Percentiles rank a stretch among this genome's conserved stretches.
Conservation (phyloP, 37 sponge, comb jelly and placozoan species). For the Halichondria panicea region DNA sequence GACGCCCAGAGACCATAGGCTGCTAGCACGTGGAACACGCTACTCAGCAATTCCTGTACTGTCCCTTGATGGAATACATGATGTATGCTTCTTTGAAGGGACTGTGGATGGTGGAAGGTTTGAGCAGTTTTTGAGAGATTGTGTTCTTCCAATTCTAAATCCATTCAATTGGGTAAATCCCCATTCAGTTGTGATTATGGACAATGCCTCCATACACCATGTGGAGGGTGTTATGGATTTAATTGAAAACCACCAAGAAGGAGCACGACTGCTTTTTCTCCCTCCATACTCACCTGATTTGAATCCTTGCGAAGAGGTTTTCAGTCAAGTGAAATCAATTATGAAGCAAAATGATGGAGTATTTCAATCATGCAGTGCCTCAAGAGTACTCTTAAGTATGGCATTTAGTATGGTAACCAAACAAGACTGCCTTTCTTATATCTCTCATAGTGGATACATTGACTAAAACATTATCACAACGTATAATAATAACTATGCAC, state of each 20-base stretch:
- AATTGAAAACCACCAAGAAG: conserved; percentile 26
- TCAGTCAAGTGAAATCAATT: conserved; percentile 28
- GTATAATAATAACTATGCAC: background rate
- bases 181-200: conserved; percentile 23
- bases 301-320: conserved; percentile 29
- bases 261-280: conserved; percentile 11
- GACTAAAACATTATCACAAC: background rate
- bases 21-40: conserved; percentile 11
- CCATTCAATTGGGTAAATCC: conserved; percentile 23
- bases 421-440: conserved; percentile 26
- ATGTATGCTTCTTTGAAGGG: conserved; percentile 11
- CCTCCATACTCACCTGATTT: conserved; percentile 45
- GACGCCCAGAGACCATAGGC: conserved; percentile 6
- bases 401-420: conserved; percentile 24
- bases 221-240: conserved; percentile 6
- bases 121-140: conserved; percentile 2
- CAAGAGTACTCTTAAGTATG: conserved; percentile 30
- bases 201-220: conserved; percentile 40
- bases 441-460: conserved; percentile 18
- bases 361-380: conserved; percentile 22
- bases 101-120: conserved; percentile 31
- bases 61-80: conserved; percentile 20
- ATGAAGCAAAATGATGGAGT: conserved; percentile 23
- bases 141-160: conserved; percentile 16
- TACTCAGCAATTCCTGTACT: too few species aligned